Percentiles rank a stretch among this genome's conserved stretches.
phyloP scores from a whole-genome alignment of 2,888 invertebrate genomes.

The Piscicola geometra region DNA sequence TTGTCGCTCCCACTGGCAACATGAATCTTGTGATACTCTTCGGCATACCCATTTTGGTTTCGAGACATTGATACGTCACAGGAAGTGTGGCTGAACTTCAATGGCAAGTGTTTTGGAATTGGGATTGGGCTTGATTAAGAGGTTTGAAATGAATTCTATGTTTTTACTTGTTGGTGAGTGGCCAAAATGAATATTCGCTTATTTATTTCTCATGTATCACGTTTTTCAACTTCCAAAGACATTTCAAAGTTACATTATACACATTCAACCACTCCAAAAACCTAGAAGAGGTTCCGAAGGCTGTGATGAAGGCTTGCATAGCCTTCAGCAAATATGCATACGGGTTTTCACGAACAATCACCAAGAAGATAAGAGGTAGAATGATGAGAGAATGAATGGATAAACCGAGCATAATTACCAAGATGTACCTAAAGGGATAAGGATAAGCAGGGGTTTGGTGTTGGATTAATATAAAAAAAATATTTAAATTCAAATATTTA shows the following conservation, averaged over 20 bases:
- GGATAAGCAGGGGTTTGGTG: no score
- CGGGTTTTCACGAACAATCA: slow-evolving; percentile 50
- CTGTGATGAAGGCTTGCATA: slow-evolving; percentile 64
- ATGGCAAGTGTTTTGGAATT: no score
- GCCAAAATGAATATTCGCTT: no score
- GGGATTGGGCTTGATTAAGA: no score
- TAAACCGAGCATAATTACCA: slow-evolving; percentile 77
- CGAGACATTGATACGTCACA: slow-evolving; percentile 84
- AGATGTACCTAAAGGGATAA: no score
- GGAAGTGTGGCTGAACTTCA: slow-evolving; percentile 77
- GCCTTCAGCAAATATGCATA: slow-evolving; percentile 47
- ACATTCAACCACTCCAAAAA: slow-evolving; percentile 35
- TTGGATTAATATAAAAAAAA: no score
- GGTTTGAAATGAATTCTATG: no score
- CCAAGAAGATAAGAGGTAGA: slow-evolving; percentile 77
- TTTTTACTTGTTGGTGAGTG: no score
- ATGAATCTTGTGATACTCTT: slow-evolving; percentile 83
- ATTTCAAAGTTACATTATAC: background rate
- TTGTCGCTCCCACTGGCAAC: slow-evolving; percentile 92
- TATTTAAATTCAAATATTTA: no score
- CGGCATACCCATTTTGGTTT: slow-evolving; percentile 79
- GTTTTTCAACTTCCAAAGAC: no score
- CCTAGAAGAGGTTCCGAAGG: slow-evolving; percentile 54
- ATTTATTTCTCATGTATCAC: no score
- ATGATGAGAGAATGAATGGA: slow-evolving; percentile 86